phyloP scores from a whole-genome alignment of 2,888 invertebrate species.

The Heliconius hortense region DNA sequence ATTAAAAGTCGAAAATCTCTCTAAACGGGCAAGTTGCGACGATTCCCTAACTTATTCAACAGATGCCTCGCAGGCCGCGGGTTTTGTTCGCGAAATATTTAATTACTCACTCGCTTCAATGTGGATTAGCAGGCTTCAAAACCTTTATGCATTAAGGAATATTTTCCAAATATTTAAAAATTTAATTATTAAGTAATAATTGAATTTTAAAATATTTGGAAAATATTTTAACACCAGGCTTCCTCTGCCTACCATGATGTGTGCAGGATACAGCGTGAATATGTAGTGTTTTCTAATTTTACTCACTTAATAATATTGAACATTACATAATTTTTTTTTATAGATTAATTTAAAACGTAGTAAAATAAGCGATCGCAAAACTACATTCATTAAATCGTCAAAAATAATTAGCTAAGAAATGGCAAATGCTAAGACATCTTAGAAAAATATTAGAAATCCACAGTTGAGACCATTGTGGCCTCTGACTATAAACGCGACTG shows the following conservation, averaged over 20 bases:
- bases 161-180: constrained; percentile 19
- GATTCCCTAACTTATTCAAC: constrained; percentile 37
- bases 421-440: neutral
- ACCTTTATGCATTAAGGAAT: constrained; percentile 14
- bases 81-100: constrained; percentile 39
- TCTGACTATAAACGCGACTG: neutral
- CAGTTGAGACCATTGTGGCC: neutral
- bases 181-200: neutral
- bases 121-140: constrained; percentile 20
- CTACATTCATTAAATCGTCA: too few species aligned
- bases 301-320: too few species aligned
- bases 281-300: too few species aligned
- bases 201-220: too few species aligned
- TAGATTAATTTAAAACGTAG: too few species aligned
- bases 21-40: constrained; percentile 31
- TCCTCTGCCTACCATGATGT: too few species aligned
- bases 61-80: constrained; percentile 24
- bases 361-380: too few species aligned
- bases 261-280: too few species aligned
- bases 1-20: constrained; percentile 8
- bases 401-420: neutral
- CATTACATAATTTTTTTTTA: too few species aligned
- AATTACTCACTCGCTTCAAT: constrained; percentile 37
- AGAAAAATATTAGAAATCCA: neutral
- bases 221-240: too few species aligned